Percentiles rank a stretch among this genome's conserved stretches.
Evolutionary conservation across 2,888 invertebrate genomes (phyloP).

Genomic region (Dasysyrphus tricinctus): DNA sequence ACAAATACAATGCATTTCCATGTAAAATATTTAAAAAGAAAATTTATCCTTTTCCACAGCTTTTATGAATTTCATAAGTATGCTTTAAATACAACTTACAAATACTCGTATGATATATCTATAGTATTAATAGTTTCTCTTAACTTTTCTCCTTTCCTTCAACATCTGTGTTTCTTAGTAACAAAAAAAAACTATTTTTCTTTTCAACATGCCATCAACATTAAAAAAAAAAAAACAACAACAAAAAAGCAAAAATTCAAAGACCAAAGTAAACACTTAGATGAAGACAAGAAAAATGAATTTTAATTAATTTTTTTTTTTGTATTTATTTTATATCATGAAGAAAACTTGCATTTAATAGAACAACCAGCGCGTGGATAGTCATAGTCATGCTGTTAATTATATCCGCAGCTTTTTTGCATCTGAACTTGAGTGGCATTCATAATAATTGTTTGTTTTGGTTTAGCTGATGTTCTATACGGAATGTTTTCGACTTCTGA

Average conservation of each 20-base stretch:
- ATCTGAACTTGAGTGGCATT: conserved; percentile 20
- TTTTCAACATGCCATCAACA: conserved; percentile 19
- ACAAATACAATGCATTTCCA: neutral
- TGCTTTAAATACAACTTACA: conserved; percentile 40
- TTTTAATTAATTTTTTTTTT: conserved; percentile 54
- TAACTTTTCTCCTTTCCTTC: neutral
- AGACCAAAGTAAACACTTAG: conserved; percentile 26
- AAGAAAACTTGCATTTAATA: conserved; percentile 18
- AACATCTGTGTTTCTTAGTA: conserved; percentile 3
- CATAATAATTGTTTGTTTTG: conserved; percentile 6
- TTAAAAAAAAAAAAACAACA: neutral
- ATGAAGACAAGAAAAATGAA: conserved; percentile 22
- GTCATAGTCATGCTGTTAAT: conserved; percentile 6
- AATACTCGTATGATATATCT: neutral
- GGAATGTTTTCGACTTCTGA: neutral
- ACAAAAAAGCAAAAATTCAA: no score
- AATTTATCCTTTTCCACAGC: neutral
- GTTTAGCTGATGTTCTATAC: neutral
- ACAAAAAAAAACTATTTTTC: neutral
- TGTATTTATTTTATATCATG: conserved; percentile 17
- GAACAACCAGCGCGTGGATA: neutral
- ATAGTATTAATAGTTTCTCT: conserved; percentile 34
- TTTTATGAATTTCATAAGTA: conserved; percentile 31
- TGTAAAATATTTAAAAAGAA: neutral
- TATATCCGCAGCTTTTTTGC: neutral